A percentile compares a stretch with the other conserved stretches of the same genome.
phyloP scores from a whole-genome alignment of 1,140 invertebrate genomes.

The Anastrepha ludens region DNA sequence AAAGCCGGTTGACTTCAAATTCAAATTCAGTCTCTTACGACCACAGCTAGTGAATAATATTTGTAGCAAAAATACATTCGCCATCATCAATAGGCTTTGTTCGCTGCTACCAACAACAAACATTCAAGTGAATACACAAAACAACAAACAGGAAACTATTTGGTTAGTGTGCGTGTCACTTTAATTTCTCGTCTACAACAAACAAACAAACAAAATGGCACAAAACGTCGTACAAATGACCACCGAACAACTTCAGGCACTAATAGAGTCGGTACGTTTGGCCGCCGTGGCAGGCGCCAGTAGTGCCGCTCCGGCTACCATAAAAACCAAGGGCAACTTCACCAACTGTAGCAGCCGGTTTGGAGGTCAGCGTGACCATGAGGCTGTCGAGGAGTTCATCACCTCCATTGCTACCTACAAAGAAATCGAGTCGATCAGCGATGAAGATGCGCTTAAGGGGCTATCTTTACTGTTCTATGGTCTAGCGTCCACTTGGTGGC shows the following conservation, averaged over 20 bases:
- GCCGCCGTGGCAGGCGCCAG: constrained; percentile 23
- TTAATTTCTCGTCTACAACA: constrained; percentile 25
- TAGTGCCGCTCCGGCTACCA: neutral
- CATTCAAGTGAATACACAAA: neutral
- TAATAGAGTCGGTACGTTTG: constrained; percentile 53
- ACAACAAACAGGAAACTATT: neutral
- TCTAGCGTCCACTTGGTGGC: constrained; percentile 75
- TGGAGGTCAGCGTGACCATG: constrained; percentile 69
- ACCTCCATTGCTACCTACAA: constrained; percentile 69
- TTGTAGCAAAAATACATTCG: constrained; percentile 54
- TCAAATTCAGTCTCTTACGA: constrained; percentile 44
- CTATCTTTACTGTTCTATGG: constrained; percentile 72
- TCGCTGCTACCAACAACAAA: constrained; percentile 37
- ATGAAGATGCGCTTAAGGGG: constrained; percentile 69
- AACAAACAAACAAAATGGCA: constrained; percentile 54
- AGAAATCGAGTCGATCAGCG: constrained; percentile 69
- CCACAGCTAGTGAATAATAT: neutral
- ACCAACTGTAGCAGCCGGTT: constrained; percentile 67
- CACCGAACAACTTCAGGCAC: constrained; percentile 56
- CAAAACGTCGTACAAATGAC: constrained; percentile 54
- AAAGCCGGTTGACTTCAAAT: neutral
- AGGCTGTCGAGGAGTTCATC: constrained; percentile 72
- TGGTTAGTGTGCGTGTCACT: neutral
- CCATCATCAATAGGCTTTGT: constrained; percentile 48
- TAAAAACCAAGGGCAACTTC: constrained; percentile 66